These are phyloP conservation scores for Drosophila navojoa DNA, from an alignment of 1,140 invertebrate genomes.

Conservation along the genomic window DNA sequence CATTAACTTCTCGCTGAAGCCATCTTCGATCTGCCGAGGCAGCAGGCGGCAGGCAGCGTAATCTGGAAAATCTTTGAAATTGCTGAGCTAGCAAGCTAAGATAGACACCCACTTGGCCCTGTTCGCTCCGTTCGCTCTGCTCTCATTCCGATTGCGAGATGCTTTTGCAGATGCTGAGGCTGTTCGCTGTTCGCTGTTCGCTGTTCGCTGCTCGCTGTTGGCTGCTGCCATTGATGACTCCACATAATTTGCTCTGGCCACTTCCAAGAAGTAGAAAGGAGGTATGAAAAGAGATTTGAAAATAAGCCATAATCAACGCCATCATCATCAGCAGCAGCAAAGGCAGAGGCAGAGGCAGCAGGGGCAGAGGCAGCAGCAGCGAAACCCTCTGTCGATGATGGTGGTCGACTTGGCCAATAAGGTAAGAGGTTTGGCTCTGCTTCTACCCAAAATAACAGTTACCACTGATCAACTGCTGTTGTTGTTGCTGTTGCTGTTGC, in stretches of 20 bases:
- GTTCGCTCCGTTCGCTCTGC: slow-evolving; percentile 16
- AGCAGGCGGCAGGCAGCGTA: neutral
- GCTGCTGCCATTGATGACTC: slow-evolving; percentile 77
- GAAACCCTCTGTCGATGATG: slow-evolving; percentile 58
- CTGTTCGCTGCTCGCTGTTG: slow-evolving; percentile 8
- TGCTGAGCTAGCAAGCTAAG: slow-evolving; percentile 2
- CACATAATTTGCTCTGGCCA: slow-evolving; percentile 76
- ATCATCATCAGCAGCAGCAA: slow-evolving; percentile 66
- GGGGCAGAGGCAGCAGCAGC: slow-evolving; percentile 2
- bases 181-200: slow-evolving; percentile 1
- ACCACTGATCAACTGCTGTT: slow-evolving; percentile 60
- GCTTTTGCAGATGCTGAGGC: slow-evolving; percentile 1
- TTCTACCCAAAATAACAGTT: slow-evolving; percentile 75
- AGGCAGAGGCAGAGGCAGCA: slow-evolving; percentile 3
- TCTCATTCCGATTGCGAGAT: slow-evolving; percentile 30
- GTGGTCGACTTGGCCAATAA: slow-evolving; percentile 76
- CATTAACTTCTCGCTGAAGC: slow-evolving; percentile 13
- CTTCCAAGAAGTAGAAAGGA: slow-evolving; percentile 70
- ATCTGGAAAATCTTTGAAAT: slow-evolving; percentile 33
- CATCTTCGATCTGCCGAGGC: neutral
- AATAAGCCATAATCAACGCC: slow-evolving; percentile 82
- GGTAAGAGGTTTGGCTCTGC: slow-evolving; percentile 66
- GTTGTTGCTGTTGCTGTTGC: slow-evolving; percentile 27
- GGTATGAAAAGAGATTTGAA: slow-evolving; percentile 71
- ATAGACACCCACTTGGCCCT: slow-evolving; percentile 18